These are phyloP conservation scores for Drosophila rhopaloa DNA, from an alignment of 1,140 invertebrate genomes.

Conservation along the genomic window DNA sequence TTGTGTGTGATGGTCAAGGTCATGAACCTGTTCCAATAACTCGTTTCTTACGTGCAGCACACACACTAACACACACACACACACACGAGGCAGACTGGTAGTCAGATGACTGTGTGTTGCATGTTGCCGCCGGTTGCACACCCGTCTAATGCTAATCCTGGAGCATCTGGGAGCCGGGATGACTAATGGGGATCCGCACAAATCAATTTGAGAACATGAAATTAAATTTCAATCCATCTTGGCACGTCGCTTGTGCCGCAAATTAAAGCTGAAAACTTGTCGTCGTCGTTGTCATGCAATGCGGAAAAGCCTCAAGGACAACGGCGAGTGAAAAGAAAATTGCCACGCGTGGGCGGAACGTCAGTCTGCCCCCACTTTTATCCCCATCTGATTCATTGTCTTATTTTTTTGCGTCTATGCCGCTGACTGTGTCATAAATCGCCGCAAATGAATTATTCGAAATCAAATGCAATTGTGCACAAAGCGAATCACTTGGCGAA, in stretches of 20 bases:
- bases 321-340: conserved; percentile 63
- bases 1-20: conserved; percentile 82
- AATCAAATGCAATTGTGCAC: conserved; percentile 70
- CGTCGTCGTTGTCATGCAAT: conserved; percentile 29
- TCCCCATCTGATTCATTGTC: conserved; percentile 70
- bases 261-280: conserved; percentile 58
- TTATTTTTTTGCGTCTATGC: conserved; percentile 47
- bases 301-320: conserved; percentile 63
- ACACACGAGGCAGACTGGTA: conserved; percentile 29
- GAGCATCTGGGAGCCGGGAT: conserved; percentile 47
- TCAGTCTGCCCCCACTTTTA: conserved; percentile 25
- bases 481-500: conserved; percentile 59
- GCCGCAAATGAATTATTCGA: conserved; percentile 70
- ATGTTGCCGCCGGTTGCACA: conserved; percentile 52
- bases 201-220: conserved; percentile 79
- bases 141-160: conserved; percentile 74
- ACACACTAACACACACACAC: conserved; percentile 34
- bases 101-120: conserved; percentile 75
- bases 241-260: conserved; percentile 25
- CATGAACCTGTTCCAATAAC: conserved; percentile 84
- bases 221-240: conserved; percentile 76
- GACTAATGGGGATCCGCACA: conserved; percentile 63
- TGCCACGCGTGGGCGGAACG: conserved; percentile 56
- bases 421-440: conserved; percentile 58
- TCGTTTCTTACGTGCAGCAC: conserved; percentile 78